phyloP scores from a whole-genome alignment of 2,113 vertebrate species.

The Bungarus multicinctus region DNA sequence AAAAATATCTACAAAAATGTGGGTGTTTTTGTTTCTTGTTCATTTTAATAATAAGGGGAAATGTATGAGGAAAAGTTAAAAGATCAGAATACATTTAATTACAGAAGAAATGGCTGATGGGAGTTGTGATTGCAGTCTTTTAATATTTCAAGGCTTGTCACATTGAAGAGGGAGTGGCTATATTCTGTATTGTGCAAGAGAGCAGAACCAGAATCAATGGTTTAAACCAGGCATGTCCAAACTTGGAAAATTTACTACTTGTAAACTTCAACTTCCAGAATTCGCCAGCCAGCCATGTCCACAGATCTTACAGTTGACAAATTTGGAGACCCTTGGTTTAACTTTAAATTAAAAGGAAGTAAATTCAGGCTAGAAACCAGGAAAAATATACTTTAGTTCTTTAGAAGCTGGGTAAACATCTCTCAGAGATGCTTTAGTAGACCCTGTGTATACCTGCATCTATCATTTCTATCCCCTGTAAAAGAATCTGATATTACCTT shows the following conservation, averaged over 20 bases:
- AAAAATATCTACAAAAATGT: not conserved
- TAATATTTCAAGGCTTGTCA: not conserved
- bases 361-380: not conserved
- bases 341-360: not conserved
- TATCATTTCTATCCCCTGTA: not conserved
- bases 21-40: not conserved
- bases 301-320: not conserved
- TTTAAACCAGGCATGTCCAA: not conserved
- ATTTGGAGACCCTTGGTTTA: not conserved
- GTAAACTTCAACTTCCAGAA: too few species aligned
- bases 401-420: not conserved
- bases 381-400: not conserved
- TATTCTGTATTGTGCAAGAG: not conserved
- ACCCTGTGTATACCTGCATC: not conserved
- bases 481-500: not conserved
- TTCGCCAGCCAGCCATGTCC: not conserved
- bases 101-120: not conserved
- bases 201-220: not conserved
- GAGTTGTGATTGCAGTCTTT: not conserved
- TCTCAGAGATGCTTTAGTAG: not conserved
- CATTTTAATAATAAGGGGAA: not conserved
- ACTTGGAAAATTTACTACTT: too few species aligned
- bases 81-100: not conserved
- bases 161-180: not conserved
- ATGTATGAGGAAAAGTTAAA: not conserved